A percentile compares a stretch with the other conserved stretches of the same genome.
Conservation (phyloP, 2,888 invertebrate species). For the Pollenia angustigena region DNA sequence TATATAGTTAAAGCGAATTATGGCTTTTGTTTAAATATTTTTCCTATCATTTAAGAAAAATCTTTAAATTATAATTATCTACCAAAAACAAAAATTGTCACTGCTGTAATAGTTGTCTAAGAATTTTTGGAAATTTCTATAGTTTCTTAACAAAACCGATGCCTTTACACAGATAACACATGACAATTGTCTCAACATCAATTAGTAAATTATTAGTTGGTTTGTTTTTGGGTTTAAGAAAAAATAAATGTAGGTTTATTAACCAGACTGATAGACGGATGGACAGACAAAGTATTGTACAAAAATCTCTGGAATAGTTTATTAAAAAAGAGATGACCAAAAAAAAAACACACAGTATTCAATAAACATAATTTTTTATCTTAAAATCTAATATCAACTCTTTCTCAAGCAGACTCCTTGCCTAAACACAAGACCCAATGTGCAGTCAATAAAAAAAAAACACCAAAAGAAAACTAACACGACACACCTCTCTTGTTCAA, state of each 20-base stretch:
- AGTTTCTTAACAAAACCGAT: constrained; percentile 38
- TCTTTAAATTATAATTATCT: neutral
- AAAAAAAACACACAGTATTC: constrained; percentile 60
- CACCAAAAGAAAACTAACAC: neutral
- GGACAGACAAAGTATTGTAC: neutral
- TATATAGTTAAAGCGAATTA: too few species aligned
- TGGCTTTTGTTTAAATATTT: neutral
- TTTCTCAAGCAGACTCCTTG: constrained; percentile 47
- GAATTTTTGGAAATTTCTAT: constrained; percentile 17
- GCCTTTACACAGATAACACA: constrained; percentile 62
- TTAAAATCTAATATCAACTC: constrained; percentile 62
- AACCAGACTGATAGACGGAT: too few species aligned
- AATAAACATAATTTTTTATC: constrained; percentile 73
- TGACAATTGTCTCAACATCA: constrained; percentile 72
- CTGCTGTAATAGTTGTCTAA: constrained; percentile 40
- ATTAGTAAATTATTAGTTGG: constrained; percentile 63
- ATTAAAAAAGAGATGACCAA: neutral
- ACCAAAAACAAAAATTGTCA: constrained; percentile 47
- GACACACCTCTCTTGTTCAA: constrained; percentile 44
- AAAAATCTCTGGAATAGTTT: neutral
- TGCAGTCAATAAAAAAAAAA: neutral
- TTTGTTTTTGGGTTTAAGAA: neutral
- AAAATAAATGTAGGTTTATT: too few species aligned
- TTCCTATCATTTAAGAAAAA: constrained; percentile 9
- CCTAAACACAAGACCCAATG: neutral